Percentiles rank a stretch among this genome's conserved stretches.
phyloP scores from a whole-genome alignment of 64 coral and sea anemone species.

The Astreopora myriophthalma region DNA sequence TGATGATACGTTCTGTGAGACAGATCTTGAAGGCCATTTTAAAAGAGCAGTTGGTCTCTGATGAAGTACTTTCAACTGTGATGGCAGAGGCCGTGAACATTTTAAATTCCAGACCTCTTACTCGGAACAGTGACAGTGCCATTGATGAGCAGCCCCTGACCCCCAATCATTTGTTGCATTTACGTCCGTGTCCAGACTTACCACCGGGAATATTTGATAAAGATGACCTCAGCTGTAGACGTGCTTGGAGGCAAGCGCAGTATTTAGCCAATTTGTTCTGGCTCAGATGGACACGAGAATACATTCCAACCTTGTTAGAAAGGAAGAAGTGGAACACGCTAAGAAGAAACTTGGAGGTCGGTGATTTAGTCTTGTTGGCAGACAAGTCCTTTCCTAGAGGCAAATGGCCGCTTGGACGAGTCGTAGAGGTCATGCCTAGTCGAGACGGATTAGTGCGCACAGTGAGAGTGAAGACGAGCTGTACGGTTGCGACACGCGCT shows the following conservation, averaged over 20 bases:
- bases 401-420: conserved; percentile 26
- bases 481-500: conserved; percentile 40
- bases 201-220: conserved; percentile 44
- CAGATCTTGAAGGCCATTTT: conserved; percentile 34
- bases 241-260: conserved; percentile 44
- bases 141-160: conserved; percentile 29
- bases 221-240: conserved; percentile 29
- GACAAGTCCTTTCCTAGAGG: conserved; percentile 28
- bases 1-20: neutral
- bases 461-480: neutral
- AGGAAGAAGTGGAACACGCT: conserved; percentile 40
- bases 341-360: conserved; percentile 26
- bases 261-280: conserved; percentile 45
- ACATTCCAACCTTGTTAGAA: conserved; percentile 46
- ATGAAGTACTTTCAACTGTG: conserved; percentile 40
- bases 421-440: conserved; percentile 41
- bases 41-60: conserved; percentile 42
- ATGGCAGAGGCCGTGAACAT: conserved; percentile 28
- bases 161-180: conserved; percentile 27
- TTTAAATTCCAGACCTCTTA: conserved; percentile 31
- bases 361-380: conserved; percentile 43
- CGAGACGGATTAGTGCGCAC: neutral
- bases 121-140: conserved; percentile 33
- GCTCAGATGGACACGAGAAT: conserved; percentile 16
- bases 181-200: conserved; percentile 19